Evolutionary conservation across 2,888 invertebrate species (phyloP).

Genomic region (Eristalinus sepulchralis): DNA sequence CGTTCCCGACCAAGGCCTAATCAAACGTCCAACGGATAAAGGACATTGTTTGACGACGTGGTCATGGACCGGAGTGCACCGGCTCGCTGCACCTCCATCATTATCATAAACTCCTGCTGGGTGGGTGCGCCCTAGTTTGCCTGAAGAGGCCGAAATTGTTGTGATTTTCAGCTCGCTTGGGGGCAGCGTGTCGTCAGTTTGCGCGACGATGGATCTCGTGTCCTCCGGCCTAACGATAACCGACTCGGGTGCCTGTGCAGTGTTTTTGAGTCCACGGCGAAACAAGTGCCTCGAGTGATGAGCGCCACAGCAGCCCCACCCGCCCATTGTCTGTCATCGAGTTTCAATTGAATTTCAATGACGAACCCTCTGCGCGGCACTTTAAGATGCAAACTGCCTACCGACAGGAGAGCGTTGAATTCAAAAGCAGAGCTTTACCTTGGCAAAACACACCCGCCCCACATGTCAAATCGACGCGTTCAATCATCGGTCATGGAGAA

Average conservation of each 20-base stretch:
- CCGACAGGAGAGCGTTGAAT: neutral
- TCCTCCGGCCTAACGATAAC: neutral
- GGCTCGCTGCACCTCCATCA: neutral
- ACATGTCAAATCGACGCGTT: neutral
- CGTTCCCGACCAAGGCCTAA: neutral
- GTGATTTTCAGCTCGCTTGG: neutral
- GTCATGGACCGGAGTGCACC: neutral
- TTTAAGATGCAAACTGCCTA: neutral
- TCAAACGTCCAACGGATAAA: conserved; percentile 29
- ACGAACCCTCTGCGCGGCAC: neutral
- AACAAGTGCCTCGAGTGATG: neutral
- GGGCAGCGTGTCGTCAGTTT: neutral
- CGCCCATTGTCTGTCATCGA: neutral
- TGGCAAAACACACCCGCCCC: neutral
- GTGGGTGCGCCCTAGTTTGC: neutral
- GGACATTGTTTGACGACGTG: conserved; percentile 58
- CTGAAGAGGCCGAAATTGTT: neutral
- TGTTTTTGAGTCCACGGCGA: neutral
- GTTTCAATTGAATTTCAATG: neutral
- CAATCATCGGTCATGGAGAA: neutral
- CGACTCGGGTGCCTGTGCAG: neutral
- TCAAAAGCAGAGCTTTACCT: neutral
- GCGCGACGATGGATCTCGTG: neutral
- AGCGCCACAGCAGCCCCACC: neutral
- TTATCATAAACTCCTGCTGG: neutral